Evolutionary conservation across 2,888 invertebrate genomes (phyloP), one percentile per base, ranked within the genome.

Genomic region (Acrobasis repandana): DNA sequence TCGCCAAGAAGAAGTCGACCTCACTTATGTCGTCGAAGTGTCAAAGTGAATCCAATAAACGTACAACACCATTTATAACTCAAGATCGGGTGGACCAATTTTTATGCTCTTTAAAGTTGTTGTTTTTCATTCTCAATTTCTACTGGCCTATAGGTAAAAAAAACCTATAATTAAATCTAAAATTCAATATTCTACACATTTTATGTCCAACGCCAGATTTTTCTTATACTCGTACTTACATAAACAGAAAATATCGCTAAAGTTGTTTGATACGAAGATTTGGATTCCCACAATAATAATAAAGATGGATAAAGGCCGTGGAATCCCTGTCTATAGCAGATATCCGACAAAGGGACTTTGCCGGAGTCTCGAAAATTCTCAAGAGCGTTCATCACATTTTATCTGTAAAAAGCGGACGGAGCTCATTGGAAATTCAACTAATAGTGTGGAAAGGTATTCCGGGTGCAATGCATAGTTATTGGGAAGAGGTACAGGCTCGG

Each of bases 401-500:
- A 58, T 68, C 72, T 72, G 72, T 70, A 62, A 63, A 63, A 57
- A 61, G 38, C 58, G 61, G 65, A 58, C 52, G 63, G 50, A 51
- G 56, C 60, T 52, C 52, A 46, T 60, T 60, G 10, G 52, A 52
- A 46, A 60, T 60, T 60, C 71, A 66, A 65, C 62, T 71, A 72
- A 73, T 75, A 71, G 72, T 62, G 63, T 58, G 65, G 69, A 73
- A 78, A 73, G 76, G 75, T 72, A 80, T 81, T 63, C 65, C 36
- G 68, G 71, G 63, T 69, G 72, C 74, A 78, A 72, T 77, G 74
- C 73, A 74, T 73, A 75, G 73, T 71, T 79, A 78, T 80, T 74
- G 74, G 65, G 66, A 65, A 73, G 72, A 73, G 75, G 73, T 70
- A 67, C 65, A 67, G 70, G 72, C 64, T 63, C 67, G 68, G 71